Evolutionary conservation across 2,888 invertebrate genomes (phyloP).

Genomic region (Archips crataeganus): DNA sequence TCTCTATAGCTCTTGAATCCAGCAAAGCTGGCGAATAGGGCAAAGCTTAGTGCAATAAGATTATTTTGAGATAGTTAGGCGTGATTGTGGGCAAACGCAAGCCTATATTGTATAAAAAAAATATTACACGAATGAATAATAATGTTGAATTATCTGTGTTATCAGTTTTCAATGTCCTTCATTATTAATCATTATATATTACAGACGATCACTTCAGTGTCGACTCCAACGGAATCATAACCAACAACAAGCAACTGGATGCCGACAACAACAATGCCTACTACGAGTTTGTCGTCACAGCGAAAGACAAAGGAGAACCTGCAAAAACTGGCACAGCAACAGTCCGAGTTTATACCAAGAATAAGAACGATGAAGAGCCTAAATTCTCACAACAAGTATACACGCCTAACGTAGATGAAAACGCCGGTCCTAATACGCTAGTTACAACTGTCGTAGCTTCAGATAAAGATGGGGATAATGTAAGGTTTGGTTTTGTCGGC

Average conservation of each 20-base stretch:
- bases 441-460: constrained; percentile 99
- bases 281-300: constrained; percentile 97
- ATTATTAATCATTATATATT: constrained; percentile 47
- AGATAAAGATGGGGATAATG: constrained; percentile 98
- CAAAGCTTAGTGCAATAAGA: neutral
- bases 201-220: constrained; percentile 97
- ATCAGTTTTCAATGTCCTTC: neutral
- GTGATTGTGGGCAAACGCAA: too few relatives aligned
- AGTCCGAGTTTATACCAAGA: constrained; percentile 98
- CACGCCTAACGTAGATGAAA: constrained; percentile 98
- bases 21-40: too few relatives aligned
- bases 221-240: constrained; percentile 96
- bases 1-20: neutral
- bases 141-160: too few relatives aligned
- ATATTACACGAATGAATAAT: neutral
- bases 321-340: constrained; percentile 97
- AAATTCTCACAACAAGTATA: constrained; percentile 98
- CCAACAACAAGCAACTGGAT: constrained; percentile 96
- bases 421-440: constrained; percentile 97
- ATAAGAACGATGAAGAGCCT: constrained; percentile 99
- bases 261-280: constrained; percentile 99
- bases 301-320: constrained; percentile 97
- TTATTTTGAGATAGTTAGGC: neutral
- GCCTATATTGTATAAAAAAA: too few relatives aligned
- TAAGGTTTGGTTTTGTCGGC: constrained; percentile 96